Evolutionary conservation across 2,113 vertebrate species (phyloP), one percentile per base, ranked within the genome.

Genomic region (Cyanoderma ruficeps): DNA sequence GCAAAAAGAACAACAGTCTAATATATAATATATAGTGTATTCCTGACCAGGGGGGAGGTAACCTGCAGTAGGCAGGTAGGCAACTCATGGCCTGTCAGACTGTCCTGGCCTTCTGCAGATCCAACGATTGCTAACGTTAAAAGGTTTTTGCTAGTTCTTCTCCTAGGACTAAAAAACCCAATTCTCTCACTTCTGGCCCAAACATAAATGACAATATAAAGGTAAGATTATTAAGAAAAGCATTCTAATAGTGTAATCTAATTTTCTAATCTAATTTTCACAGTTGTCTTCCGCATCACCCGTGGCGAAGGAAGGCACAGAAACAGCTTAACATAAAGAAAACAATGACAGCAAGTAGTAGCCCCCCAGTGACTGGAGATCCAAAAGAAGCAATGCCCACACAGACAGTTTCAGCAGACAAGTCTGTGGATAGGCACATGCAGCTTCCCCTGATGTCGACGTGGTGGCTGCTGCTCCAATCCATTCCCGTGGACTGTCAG

Each of bases 391-490:
- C 14, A 15, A 44, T 44, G 41, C 21, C 41, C 41, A 33, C 11
- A 44, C 30, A 46, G 30, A 33, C 7, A 8, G 7, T 65, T 65
- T 46, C 63, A 46, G 63, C 41, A 61, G 37, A 9, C 8, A 46
- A 31, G 20, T 33, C 41, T 65, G 41, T 46, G 21, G 7, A 21
- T 46, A 13, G 30, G 63, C 30, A 65, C 20, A 24, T 3, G 2
- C 2, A 3, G 30, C 15, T 64, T 44, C 30, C 15, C 15, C 15
- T 2, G 3, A 13, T 46, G 22, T 25, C 1, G 2, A 46, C 2
- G 2, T 7, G 4, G 31, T 23, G 11, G 31, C 11, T 17, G 15
- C 63, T 67, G 64, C 31, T 67, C 31, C 4, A 0, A 4, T 6
- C 31, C 22, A 18, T 31, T 46, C 22, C 31, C 46, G 42, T 3